Evolutionary conservation across 2,888 invertebrate species (phyloP).

Genomic region (Allygus modestus): DNA sequence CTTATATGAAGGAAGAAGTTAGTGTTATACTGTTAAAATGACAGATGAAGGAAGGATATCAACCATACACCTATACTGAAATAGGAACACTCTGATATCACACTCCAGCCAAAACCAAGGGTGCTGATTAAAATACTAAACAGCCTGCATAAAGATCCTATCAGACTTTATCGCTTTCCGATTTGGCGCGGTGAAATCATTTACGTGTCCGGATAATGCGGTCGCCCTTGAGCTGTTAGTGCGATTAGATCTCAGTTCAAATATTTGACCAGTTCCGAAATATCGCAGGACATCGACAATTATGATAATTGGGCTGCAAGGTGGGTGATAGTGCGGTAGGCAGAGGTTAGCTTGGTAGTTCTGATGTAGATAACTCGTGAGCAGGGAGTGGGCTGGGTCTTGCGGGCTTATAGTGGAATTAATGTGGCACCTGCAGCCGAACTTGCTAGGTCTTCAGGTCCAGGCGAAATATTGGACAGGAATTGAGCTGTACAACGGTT

Average conservation of each 20-base stretch:
- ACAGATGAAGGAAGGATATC: constrained; percentile 18
- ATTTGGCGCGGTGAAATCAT: constrained; percentile 12
- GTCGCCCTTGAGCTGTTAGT: constrained; percentile 8
- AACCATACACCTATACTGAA: background rate
- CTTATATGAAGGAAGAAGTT: background rate
- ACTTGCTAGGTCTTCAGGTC: no score
- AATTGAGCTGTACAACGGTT: no score
- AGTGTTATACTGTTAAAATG: background rate
- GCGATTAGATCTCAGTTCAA: constrained; percentile 18
- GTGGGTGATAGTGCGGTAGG: constrained; percentile 18
- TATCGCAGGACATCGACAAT: constrained; percentile 59
- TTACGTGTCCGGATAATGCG: background rate
- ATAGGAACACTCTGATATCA: background rate
- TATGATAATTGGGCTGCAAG: constrained; percentile 41
- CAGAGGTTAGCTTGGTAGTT: background rate
- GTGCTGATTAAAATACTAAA: background rate
- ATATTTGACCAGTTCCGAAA: constrained; percentile 41
- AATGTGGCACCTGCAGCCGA: background rate
- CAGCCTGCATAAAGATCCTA: background rate
- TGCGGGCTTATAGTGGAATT: background rate
- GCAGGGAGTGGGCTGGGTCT: no score
- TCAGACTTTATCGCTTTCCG: background rate
- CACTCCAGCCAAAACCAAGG: background rate
- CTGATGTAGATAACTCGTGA: no score
- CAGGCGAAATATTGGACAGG: no score